Evolutionary conservation across 2,113 vertebrate species (phyloP).

Genomic region (Argyrosomus japonicus): DNA sequence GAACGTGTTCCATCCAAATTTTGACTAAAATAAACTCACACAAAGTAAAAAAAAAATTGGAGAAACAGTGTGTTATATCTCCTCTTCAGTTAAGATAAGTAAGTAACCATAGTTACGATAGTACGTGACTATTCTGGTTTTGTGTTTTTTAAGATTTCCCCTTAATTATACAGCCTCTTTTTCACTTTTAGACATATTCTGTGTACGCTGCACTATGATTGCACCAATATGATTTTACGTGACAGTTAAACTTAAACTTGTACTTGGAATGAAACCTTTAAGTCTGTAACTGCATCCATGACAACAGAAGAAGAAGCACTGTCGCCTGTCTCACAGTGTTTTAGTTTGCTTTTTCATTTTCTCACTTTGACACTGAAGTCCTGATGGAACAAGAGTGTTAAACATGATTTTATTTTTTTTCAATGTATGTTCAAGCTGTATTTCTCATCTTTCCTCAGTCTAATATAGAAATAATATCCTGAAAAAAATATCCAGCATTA

Average conservation of each 20-base stretch:
- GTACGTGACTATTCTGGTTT: too few relatives aligned
- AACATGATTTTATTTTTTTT: background rate
- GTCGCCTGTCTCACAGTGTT: too few relatives aligned
- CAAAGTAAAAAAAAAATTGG: too few relatives aligned
- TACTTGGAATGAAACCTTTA: background rate
- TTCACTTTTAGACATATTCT: background rate
- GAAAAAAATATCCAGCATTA: slow-evolving; percentile 40
- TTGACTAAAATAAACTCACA: background rate
- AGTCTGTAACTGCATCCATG: background rate
- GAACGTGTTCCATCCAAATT: background rate
- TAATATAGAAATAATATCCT: slow-evolving; percentile 52
- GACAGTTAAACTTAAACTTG: background rate
- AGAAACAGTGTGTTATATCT: too few relatives aligned
- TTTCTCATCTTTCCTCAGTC: slow-evolving; percentile 19
- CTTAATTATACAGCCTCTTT: background rate
- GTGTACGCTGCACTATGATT: too few relatives aligned
- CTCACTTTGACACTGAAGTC: background rate
- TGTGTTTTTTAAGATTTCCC: too few relatives aligned
- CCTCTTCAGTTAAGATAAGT: too few relatives aligned
- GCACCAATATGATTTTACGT: too few relatives aligned
- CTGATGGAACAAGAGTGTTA: slow-evolving; percentile 18
- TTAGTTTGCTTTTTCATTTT: background rate
- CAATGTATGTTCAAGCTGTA: slow-evolving; percentile 16
- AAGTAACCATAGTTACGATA: too few relatives aligned
- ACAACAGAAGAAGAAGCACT: slow-evolving; percentile 1